phyloP scores from a whole-genome alignment of 2,888 invertebrate species.

The Caenorhabditis wallacei region DNA sequence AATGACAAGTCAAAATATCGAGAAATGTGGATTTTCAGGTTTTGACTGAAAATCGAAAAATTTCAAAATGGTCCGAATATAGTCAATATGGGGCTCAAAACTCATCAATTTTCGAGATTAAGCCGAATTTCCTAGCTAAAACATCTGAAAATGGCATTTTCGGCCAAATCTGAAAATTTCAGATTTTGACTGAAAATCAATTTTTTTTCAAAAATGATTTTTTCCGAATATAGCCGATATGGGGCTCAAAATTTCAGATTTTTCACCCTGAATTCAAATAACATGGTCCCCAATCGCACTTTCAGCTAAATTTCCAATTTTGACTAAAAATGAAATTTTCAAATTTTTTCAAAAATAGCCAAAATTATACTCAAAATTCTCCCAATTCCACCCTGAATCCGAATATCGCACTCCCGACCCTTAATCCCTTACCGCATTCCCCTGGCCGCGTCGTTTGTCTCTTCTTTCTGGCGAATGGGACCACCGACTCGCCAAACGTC shows the following conservation, averaged over 20 bases:
- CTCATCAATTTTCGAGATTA: not conserved
- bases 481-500: slow-evolving; percentile 63
- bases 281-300: not conserved
- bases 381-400: not conserved
- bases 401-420: not conserved
- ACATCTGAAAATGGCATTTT: not conserved
- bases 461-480: slow-evolving; percentile 71
- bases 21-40: not conserved
- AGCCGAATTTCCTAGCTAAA: not conserved
- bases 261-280: not conserved
- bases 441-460: slow-evolving; percentile 70
- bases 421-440: slow-evolving; percentile 64
- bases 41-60: not conserved
- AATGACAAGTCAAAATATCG: not conserved
- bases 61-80: not conserved
- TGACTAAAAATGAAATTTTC: no score
- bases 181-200: not conserved
- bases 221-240: not conserved
- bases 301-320: not conserved
- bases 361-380: not conserved
- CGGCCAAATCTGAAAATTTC: not conserved
- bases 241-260: not conserved
- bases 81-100: not conserved
- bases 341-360: no score
- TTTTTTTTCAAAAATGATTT: not conserved